Evolutionary conservation across 2,888 invertebrate genomes (phyloP), one percentile per base, ranked within the genome.

Genomic region (Eupithecia vulgata): DNA sequence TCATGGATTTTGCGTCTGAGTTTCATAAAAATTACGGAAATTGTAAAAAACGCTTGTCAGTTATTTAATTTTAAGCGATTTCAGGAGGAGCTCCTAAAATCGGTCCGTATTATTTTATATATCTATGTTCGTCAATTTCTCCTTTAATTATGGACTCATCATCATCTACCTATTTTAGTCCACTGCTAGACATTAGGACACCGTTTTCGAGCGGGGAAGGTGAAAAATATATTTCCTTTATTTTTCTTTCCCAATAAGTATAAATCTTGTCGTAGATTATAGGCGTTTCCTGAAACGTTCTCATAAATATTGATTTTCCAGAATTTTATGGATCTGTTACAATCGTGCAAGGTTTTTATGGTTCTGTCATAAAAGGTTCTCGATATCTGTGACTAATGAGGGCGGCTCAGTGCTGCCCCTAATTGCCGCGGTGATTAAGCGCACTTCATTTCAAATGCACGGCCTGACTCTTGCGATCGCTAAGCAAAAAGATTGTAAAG

Each of bases 361-460:
- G 62, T 30, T 67, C 52, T 59, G 70, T 75, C 75, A 75, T 75
- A 75, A 75, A 72, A 75, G 70, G 72, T 59, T 72, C 68, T 67
- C 57, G 64, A 68, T 68, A 74, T 72, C 73, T 76, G 75, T 67
- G 72, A 71, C 71, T 76, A 77, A 77, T 79, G 76, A 75, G 76
- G 70, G 73, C 66, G 71, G 52, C 75, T 79, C 78, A 75, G 76
- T 73, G 75, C 74, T 71, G 74, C 67, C 71, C 70, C 84, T 86
- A 86, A 86, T 86, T 86, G 85, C 87, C 67, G 66, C 75, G 67
- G 76, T 82, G 84, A 86, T 86, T 85, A 85, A 80, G 81, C 79
- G 75, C 80, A 79, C 81, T 80, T 79, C 81, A 80, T 79, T 81
- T 78, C 75, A 80, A 81, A 79, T 82, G 79, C 81, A 79, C 74